Base-by-base conservation (phyloP, 92 coral and sea anemone genomes). In the Palythoa caribaeorum region DNA sequence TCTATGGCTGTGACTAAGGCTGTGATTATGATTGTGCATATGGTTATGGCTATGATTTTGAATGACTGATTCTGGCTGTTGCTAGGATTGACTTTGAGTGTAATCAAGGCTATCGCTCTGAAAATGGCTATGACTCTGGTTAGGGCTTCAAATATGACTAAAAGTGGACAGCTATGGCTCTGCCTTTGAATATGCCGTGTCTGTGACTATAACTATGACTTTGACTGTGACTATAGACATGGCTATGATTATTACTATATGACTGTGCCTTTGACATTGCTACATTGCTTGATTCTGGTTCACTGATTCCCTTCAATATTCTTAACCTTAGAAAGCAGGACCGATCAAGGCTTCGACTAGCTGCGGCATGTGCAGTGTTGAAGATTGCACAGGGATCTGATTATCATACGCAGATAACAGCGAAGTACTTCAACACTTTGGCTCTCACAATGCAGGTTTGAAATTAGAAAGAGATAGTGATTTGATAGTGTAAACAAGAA, bases 301-400 rank as follows among this genome's bases (percentile, higher is more conserved):
- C 36, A 70, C 12, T 28, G 39, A 47, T 68, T 68, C 5, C 15
- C 10, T 9, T 63, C 36, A 17, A 35, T 78, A 21, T 28, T 35
- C 6, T 60, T 52, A 48, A 51, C 38, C 57, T 5, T 60, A 97
- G 99, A 44, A 73, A 95, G 39, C 92, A 91, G 76, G 98, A 97
- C 81, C 92, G 93, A 91, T 97, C 98, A 76, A 92, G 98, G 38
- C 93, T 97, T n/a, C 92, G 97, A 52, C 89, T 97, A 60, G 95
- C 95, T 63, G 98, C 99, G 1, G 95, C 99, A 2, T 95, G 96
- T 91, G 99, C 94, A 6, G 79, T 97, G 57, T 83, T 97, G 71
- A 97, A 95, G 77, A 90, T 97, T 75, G 96, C 98, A 9, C 96
- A 94, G 76, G 97, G 93, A 68, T 73, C 91, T 44, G 77, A 87